Percentiles rank a stretch among this genome's conserved stretches.
Conservation (phyloP, 1,140 invertebrate genomes). For the Brachionus plicatilis region DNA sequence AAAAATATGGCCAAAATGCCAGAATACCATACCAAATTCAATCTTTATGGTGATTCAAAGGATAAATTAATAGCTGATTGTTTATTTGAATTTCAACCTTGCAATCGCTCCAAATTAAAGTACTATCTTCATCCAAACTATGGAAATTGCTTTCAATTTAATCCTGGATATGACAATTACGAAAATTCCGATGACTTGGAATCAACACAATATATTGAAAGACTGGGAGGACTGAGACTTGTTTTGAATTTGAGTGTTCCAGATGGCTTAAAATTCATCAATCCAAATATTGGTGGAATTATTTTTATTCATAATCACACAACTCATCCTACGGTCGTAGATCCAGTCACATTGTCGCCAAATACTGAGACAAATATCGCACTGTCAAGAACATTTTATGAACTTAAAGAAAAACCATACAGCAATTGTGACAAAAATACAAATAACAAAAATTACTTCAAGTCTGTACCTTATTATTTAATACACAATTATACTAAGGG, state of each 20-base stretch:
- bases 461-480: neutral
- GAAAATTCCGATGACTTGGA: neutral
- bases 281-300: neutral
- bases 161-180: neutral
- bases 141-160: constrained; percentile 25
- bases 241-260: neutral
- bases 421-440: neutral
- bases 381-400: neutral
- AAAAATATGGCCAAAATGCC: neutral
- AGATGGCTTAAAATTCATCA: neutral
- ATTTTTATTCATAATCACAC: constrained; percentile 19
- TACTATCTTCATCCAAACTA: neutral
- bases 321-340: neutral
- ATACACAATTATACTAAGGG: neutral
- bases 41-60: neutral
- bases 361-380: constrained; percentile 5
- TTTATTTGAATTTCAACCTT: neutral
- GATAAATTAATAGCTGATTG: neutral
- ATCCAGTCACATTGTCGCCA: neutral
- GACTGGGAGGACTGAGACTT: neutral
- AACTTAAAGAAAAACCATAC: neutral
- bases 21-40: neutral
- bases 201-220: neutral
- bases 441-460: neutral
- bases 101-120: neutral